These are phyloP conservation scores for Hypotaenidia philippensis DNA, from an alignment of 2,797 vertebrate species.

Conservation along the genomic window DNA sequence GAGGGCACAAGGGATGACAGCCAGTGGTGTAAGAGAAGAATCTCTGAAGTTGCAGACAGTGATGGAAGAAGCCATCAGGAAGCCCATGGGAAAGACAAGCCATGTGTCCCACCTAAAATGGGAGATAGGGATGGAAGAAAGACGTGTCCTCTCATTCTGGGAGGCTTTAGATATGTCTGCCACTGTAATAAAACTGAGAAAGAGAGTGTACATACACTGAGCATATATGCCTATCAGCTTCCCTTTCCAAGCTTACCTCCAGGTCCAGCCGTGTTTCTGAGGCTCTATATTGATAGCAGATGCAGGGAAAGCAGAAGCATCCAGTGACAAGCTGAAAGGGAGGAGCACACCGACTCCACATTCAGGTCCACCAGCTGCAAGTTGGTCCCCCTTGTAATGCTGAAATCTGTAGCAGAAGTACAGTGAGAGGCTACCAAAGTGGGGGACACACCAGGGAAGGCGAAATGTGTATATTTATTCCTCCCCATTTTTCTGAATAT, in stretches of 20 bases:
- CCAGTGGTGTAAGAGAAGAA: not conserved
- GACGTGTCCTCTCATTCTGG: rapidly evolving
- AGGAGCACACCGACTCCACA: not conserved
- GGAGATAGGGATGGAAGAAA: not conserved
- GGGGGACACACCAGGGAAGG: not conserved
- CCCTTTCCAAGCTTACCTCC: slow-evolving; percentile 54
- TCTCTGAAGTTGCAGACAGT: not conserved
- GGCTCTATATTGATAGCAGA: slow-evolving; percentile 37
- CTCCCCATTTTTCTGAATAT: not conserved
- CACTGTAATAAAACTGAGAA: not conserved
- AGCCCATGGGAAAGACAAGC: not conserved
- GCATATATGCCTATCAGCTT: not conserved
- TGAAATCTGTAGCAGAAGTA: slow-evolving; percentile 62
- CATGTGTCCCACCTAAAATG: not conserved
- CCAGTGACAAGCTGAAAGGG: slow-evolving; percentile 24
- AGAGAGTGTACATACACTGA: rapidly evolving
- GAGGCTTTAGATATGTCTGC: not conserved
- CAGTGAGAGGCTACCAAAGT: not conserved
- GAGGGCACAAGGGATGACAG: not conserved
- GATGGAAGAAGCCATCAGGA: not conserved
- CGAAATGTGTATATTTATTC: not conserved
- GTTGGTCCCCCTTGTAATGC: slow-evolving; percentile 44
- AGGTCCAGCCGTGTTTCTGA: not conserved
- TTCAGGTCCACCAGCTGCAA: slow-evolving; percentile 69
- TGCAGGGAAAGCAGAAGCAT: slow-evolving; percentile 36